Evolutionary conservation across 1,140 invertebrate genomes (phyloP).

Genomic region (Penaeus indicus): DNA sequence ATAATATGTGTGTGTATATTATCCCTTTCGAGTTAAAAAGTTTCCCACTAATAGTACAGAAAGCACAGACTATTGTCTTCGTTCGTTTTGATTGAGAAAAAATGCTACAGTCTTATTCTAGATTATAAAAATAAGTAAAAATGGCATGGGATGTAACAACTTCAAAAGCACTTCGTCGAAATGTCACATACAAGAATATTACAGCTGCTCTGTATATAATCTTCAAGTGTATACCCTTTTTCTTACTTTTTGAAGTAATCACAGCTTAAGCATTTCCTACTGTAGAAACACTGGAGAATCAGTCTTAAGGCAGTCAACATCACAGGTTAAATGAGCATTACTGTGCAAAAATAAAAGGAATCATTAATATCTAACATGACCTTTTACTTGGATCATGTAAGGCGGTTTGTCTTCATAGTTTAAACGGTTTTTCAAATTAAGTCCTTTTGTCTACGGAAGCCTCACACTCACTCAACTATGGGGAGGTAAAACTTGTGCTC

Average conservation of each 20-base stretch:
- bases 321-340: slow-evolving; percentile 59
- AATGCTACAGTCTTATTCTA: too few species aligned
- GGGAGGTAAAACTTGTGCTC: slow-evolving; percentile 87
- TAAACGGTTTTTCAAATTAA: neutral
- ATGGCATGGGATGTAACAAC: too few species aligned
- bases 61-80: too few species aligned
- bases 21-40: too few species aligned
- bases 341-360: neutral
- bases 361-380: neutral
- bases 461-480: slow-evolving; percentile 51
- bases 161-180: slow-evolving; percentile 4
- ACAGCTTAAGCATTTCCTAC: slow-evolving; percentile 38
- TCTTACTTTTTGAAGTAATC: slow-evolving; percentile 31
- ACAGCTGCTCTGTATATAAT: neutral
- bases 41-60: too few species aligned
- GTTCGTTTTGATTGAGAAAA: too few species aligned
- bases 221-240: neutral
- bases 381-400: neutral
- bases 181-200: slow-evolving; percentile 5
- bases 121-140: too few species aligned
- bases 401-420: neutral
- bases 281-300: slow-evolving; percentile 29
- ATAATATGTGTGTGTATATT: too few species aligned
- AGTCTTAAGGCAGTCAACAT: slow-evolving; percentile 45
- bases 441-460: neutral